These are phyloP conservation scores for Polydrusus tereticollis DNA, from an alignment of 2,888 invertebrate genomes.

Conservation along the genomic window DNA sequence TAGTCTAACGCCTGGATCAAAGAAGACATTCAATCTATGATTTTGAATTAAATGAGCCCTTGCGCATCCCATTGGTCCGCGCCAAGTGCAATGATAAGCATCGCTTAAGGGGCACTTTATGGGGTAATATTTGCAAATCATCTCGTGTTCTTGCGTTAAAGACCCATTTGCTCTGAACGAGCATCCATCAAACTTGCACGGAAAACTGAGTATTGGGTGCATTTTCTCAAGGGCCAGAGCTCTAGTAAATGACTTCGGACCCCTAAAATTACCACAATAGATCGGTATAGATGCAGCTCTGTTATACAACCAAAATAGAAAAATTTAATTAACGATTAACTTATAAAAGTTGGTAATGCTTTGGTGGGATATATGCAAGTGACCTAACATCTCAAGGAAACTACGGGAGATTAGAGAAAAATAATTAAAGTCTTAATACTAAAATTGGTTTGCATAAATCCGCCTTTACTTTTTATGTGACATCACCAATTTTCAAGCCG, in stretches of 20 bases:
- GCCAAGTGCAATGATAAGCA: slow-evolving; percentile 50
- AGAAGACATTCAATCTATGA: slow-evolving; percentile 47
- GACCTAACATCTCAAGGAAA: no score
- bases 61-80: slow-evolving; percentile 32
- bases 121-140: slow-evolving; percentile 25
- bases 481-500: no score
- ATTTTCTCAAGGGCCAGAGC: slow-evolving; percentile 55
- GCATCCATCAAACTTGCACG: slow-evolving; percentile 43
- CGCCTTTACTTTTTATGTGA: no score
- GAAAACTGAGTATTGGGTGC: slow-evolving; percentile 38
- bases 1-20: slow-evolving; percentile 30
- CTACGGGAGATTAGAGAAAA: no score
- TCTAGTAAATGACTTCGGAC: slow-evolving; percentile 50
- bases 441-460: no score
- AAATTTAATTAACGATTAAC: no score
- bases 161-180: slow-evolving; percentile 10
- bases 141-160: slow-evolving; percentile 23
- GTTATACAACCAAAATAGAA: no score
- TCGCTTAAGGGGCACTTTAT: slow-evolving; percentile 30
- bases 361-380: no score
- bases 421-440: no score
- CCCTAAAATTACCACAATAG: slow-evolving; percentile 27
- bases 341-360: no score
- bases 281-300: not conserved
- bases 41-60: slow-evolving; percentile 39